Conservation (phyloP, 2,113 vertebrate genomes). For the Procavia capensis region DNA sequence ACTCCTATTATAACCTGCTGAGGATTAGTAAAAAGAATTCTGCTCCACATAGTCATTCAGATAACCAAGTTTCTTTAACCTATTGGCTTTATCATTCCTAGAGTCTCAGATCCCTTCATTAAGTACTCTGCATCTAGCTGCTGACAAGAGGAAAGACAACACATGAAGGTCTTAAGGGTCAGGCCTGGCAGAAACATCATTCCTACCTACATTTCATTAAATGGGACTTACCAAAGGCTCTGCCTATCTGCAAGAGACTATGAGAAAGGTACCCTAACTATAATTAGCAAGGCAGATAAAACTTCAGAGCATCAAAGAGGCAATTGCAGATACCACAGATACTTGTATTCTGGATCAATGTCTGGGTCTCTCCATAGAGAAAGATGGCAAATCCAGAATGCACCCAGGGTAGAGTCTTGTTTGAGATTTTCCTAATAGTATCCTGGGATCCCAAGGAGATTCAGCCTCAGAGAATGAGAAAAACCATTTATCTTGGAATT, state of each 20-base stretch:
- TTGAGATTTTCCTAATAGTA: neutral
- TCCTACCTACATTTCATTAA: neutral
- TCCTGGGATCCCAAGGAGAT: neutral
- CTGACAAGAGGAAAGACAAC: neutral
- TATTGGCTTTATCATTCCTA: neutral
- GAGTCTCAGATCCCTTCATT: neutral
- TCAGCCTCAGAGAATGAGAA: neutral
- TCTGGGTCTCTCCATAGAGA: neutral
- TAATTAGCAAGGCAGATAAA: neutral
- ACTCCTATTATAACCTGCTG: neutral
- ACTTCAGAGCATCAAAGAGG: neutral
- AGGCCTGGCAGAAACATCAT: neutral
- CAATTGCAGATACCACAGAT: neutral
- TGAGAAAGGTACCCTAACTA: neutral
- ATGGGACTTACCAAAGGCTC: neutral
- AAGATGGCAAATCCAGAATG: neutral
- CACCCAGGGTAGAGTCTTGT: neutral
- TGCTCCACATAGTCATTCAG: neutral
- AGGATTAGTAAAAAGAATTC: neutral
- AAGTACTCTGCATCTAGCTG: neutral
- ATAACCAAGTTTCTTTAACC: neutral
- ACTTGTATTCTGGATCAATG: neutral
- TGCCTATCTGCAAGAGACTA: neutral
- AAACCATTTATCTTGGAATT: neutral
- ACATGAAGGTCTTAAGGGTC: neutral